Base-by-base conservation (phyloP, 37 sponge, comb jelly and placozoan species). In the Theonella swinhoei region DNA sequence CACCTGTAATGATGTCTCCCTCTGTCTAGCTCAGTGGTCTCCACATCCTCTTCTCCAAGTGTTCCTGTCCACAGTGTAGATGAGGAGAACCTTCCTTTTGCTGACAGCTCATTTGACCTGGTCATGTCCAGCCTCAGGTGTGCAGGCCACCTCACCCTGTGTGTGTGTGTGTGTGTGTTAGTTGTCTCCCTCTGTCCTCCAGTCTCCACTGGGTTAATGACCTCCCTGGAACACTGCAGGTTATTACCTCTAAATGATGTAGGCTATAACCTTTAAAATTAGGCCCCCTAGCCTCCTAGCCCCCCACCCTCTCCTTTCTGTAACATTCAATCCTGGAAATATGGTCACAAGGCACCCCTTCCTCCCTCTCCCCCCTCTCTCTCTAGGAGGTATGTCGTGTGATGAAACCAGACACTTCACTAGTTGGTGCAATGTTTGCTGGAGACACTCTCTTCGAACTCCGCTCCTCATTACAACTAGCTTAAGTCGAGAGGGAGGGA, bases 151-250 rank as follows among this genome's bases (percentile, higher is more conserved):
- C n/a, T n/a, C n/a, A n/a, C n/a, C n/a, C n/a, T n/a, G n/a, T n/a
- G n/a, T n/a, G n/a, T n/a, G n/a, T n/a, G n/a, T n/a, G n/a, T n/a
- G n/a, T n/a, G n/a, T n/a, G n/a, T n/a, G n/a, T n/a, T n/a, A n/a
- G n/a, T n/a, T n/a, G n/a, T n/a, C n/a, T n/a, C n/a, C n/a, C n/a
- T n/a, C n/a, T n/a, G n/a, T 69, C 3, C 28, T 68, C 29, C 42
- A 93, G 94, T 85, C 72, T 95, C 20, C 98, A 97, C 68, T 98
- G 96, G 96, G 91, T 94, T 32, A 96, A 98, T 73, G 91, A 98
- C 42, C 79, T 98, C 1, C 97, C 97, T 4, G 67, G 64, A 28
- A 83, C 88, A 5, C 81, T 98, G 28, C 36, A 20, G 38, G 91
- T 93, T 75, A 91, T 94, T 39, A n/a, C n/a, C n/a, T n/a, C n/a